Evolutionary conservation across 1,140 invertebrate species (phyloP).

Genomic region (Heliconius nattereri): DNA sequence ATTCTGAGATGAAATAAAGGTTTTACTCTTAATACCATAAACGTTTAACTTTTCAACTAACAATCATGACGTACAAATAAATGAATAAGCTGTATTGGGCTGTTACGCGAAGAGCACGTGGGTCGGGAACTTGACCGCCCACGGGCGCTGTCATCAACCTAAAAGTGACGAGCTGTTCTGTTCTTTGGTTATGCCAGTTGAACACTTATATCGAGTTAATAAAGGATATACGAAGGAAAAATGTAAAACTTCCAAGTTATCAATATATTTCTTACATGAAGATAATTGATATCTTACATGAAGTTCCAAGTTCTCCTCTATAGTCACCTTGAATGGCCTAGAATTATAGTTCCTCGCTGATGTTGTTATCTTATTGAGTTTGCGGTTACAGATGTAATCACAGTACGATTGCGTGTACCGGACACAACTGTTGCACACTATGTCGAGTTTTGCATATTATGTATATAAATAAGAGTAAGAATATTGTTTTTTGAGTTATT

Average conservation of each 20-base stretch:
- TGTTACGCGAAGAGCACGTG: constrained; percentile 43
- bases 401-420: constrained; percentile 54
- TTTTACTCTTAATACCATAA: neutral
- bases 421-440: constrained; percentile 41
- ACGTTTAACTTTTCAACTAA: neutral
- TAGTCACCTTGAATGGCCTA: neutral
- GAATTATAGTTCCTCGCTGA: neutral
- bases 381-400: constrained; percentile 60
- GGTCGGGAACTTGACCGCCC: constrained; percentile 57
- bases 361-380: constrained; percentile 48
- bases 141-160: constrained; percentile 39
- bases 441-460: neutral
- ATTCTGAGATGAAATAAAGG: neutral
- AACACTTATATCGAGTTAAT: neutral
- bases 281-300: too few species aligned
- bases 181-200: too few species aligned
- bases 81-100: neutral
- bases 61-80: neutral
- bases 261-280: too few species aligned
- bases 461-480: neutral
- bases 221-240: too few species aligned
- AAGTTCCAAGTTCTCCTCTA: too few species aligned
- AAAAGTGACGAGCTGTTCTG: neutral
- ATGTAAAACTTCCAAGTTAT: too few species aligned
- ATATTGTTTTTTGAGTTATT: neutral